phyloP scores from a whole-genome alignment of 2,888 invertebrate genomes.

The Rhingia campestris region DNA sequence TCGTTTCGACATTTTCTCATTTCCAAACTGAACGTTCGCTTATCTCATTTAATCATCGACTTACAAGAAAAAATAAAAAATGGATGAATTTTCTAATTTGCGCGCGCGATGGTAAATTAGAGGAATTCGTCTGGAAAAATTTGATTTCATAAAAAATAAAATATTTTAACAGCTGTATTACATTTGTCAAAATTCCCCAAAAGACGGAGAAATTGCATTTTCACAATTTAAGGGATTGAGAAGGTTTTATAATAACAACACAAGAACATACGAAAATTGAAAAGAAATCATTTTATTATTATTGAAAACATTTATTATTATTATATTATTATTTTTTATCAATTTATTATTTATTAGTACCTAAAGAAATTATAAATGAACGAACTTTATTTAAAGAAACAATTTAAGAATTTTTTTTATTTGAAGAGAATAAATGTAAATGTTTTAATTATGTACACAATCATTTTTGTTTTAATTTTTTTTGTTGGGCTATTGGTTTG shows the following conservation, averaged over 20 bases:
- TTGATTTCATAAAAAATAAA: not conserved
- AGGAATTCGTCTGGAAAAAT: slow-evolving; percentile 78
- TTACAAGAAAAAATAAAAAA: slow-evolving; percentile 15
- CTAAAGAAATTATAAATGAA: slow-evolving; percentile 29
- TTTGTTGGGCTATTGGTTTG: slow-evolving; percentile 7
- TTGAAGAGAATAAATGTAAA: slow-evolving; percentile 66
- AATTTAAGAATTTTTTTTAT: slow-evolving; percentile 65
- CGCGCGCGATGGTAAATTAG: slow-evolving; percentile 80
- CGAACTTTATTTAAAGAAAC: slow-evolving; percentile 47
- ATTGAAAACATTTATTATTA: slow-evolving; percentile 17
- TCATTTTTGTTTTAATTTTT: slow-evolving; percentile 22
- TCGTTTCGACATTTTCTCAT: slow-evolving; percentile 51
- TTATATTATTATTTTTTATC: slow-evolving; percentile 38
- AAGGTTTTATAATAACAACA: not conserved
- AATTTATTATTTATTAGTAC: slow-evolving; percentile 50
- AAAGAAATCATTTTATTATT: slow-evolving; percentile 6
- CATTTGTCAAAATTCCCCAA: slow-evolving; percentile 2
- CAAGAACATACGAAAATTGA: slow-evolving; percentile 8
- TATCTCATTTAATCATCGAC: slow-evolving; percentile 38
- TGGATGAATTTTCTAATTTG: slow-evolving; percentile 81
- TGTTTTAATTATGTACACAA: slow-evolving; percentile 65
- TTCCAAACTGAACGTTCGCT: slow-evolving; percentile 5
- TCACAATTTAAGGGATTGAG: slow-evolving; percentile 1
- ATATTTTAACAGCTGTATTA: slow-evolving; percentile 10
- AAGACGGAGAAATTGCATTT: slow-evolving; percentile 23